Evolutionary conservation across 1,140 invertebrate species (phyloP), one percentile per base, ranked within the genome.

Genomic region (Wiebesia pumilae): DNA sequence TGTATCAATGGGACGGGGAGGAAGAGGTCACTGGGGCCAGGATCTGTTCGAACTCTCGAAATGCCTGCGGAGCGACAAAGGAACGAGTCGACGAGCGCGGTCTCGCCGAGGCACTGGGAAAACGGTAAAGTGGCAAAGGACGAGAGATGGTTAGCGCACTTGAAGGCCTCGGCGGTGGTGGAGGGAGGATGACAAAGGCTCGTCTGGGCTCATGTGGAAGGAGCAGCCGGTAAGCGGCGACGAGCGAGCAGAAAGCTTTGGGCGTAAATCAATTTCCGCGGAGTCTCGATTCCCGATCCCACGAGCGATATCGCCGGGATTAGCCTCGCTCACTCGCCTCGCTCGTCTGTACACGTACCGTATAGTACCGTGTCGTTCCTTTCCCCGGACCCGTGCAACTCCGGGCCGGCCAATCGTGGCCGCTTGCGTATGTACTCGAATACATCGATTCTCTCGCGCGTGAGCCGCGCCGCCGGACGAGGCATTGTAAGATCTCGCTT

Each of bases 401-500:
- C 71, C 30, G 24, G 71, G 77, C 86, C 88, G 86, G 54, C 89
- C 87, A 90, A 89, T 90, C 90, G 89, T 89, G 85, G 83, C 87
- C 82, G 71, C 35, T 62, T 73, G 24, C 33, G 51, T 51, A 54
- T 62, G 73, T 75, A 43, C 73, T 54, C 47, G 10, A 35, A 54
- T 47, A 78, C 58, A 78, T 86, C 85, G 80, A 77, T 47, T 81
- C 65, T 78, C 58, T 47, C 38, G 65, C 78, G 30, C 83, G 84
- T 40, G 54, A 21, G 62, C 75, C 78, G 84, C 84, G 62, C 77
- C 69, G 84, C 79, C 69, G 79, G 84, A 81, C 84, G 79, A 58
- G 89, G 89, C 89, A 91, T 92, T 92, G 91, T 92, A 90, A 89
- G 88, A 90, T 88, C 81, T 87, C 84, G 91, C 81, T 93, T 93